phyloP scores from a whole-genome alignment of 2,113 vertebrate species.

The Neolamprologus kungweensis region DNA sequence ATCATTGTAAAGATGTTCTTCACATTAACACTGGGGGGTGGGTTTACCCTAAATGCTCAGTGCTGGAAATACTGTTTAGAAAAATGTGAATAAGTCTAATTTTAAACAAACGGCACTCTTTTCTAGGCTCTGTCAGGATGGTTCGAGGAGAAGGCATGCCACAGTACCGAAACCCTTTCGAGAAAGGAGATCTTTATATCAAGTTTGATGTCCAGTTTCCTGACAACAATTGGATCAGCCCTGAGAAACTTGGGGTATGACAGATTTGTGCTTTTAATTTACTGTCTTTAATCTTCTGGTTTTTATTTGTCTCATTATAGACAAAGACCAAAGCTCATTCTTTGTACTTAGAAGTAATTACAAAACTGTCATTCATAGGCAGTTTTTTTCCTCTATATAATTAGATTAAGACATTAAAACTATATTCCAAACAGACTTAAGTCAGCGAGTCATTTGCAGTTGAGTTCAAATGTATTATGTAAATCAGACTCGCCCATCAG shows the following conservation, averaged over 20 bases:
- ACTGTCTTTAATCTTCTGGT: background rate
- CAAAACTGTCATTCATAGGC: background rate
- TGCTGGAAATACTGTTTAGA: background rate
- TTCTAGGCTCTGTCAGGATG: constrained; percentile 69
- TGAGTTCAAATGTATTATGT: background rate
- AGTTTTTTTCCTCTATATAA: fast-evolving
- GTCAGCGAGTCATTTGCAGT: background rate
- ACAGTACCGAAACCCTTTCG: constrained; percentile 96
- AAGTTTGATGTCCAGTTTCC: constrained; percentile 98
- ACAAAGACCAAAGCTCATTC: background rate
- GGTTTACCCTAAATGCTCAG: background rate
- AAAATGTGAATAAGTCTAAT: background rate
- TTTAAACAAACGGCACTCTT: background rate
- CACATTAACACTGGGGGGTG: fast-evolving
- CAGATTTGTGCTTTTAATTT: background rate
- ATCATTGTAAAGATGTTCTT: background rate
- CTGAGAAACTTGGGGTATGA: constrained; percentile 90
- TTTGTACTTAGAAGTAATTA: fast-evolving
- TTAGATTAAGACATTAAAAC: background rate
- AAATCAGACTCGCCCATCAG: fast-evolving
- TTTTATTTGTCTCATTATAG: background rate
- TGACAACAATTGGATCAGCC: constrained; percentile 96
- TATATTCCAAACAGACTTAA: fast-evolving
- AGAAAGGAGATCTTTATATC: constrained; percentile 94
- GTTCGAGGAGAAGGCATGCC: constrained; percentile 96